Base-by-base conservation (phyloP, 2,797 vertebrate genomes). In the Melanotaenia pygmaea region DNA sequence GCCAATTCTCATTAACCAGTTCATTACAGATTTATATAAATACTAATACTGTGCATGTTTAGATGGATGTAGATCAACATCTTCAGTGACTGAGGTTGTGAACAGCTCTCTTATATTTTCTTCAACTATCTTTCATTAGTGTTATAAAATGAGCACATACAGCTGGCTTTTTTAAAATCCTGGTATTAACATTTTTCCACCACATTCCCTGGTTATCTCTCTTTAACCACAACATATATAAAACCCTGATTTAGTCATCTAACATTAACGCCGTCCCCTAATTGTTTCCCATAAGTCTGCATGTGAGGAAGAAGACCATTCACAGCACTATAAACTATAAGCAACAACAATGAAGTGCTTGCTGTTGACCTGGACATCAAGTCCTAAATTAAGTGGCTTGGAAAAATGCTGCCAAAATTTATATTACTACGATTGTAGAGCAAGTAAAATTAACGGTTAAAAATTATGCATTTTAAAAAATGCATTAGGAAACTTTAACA, bases 111-210 rank as follows among this genome's bases (percentile, higher is more conserved):
- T 54, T n/a, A 45, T 24, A 14, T 54, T 30, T 67, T 62, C 37
- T 79, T 43, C 53, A 5, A 43, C 50, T 30, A 26, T 64, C 26
- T 47, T 24, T 76, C 72, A 84, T 74, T 81, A 80, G 64, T 40
- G 57, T 43, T n/a, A 40, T 1, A 5, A 34, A 56, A 84, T 85
- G 74, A 85, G 14, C 85, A 83, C 40, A 50, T 16, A 14, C 2
- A 5, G 14, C 40, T 43, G 45, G 7, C 18, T 47, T 20, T 20
- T 13, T 45, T 20, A 9, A 10, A 9, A 37, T 13, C 37, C 37
- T 12, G 12, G 10, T 38, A 38, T 38, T 13, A 38, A 16, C 50
- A 43, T 43, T 0, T 28, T 11, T 9, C 20, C 53, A 1, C 8
- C 7, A 56, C 51, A 51, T 40, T 35, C 22, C 32, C 3, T 35